A percentile compares a stretch with the other conserved stretches of the same genome.
Conservation (phyloP, 2,113 vertebrate genomes). For the Prochilodus magdalenae region DNA sequence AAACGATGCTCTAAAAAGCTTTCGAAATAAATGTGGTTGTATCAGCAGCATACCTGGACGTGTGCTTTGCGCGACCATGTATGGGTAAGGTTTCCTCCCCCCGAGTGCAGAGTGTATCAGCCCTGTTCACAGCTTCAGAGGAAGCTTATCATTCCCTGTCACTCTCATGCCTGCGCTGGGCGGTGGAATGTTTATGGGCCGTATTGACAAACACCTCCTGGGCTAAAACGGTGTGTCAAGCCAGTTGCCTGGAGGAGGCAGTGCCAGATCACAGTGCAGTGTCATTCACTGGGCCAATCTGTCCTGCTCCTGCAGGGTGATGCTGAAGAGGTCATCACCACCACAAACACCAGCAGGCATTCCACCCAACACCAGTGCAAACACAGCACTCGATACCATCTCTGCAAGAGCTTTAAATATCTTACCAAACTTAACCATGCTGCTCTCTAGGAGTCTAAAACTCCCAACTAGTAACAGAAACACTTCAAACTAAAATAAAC, state of each 20-base stretch:
- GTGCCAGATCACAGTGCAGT: background rate
- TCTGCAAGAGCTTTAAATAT: too few species aligned
- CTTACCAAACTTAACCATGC: too few species aligned
- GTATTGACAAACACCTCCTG: conserved; percentile 13
- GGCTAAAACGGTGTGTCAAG: background rate
- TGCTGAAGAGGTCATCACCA: background rate
- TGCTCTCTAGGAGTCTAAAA: too few species aligned
- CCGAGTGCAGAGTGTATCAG: background rate
- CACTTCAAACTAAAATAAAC: too few species aligned
- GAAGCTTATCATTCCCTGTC: conserved; percentile 40
- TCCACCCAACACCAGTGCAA: too few species aligned
- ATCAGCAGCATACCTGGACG: background rate
- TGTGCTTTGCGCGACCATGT: conserved; percentile 37
- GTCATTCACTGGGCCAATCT: background rate
- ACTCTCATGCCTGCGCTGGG: background rate
- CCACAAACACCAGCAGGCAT: background rate
- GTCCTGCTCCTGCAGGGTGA: background rate
- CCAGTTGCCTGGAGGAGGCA: background rate
- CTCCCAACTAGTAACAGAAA: too few species aligned
- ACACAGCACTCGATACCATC: too few species aligned
- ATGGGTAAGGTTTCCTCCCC: conserved; percentile 3
- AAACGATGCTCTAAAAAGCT: conserved; percentile 8
- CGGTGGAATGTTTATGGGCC: conserved; percentile 18
- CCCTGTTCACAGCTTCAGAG: conserved; percentile 15
- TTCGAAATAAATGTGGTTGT: conserved; percentile 3